phyloP scores from a whole-genome alignment of 1,140 invertebrate species.

The Drosophila mayri region DNA sequence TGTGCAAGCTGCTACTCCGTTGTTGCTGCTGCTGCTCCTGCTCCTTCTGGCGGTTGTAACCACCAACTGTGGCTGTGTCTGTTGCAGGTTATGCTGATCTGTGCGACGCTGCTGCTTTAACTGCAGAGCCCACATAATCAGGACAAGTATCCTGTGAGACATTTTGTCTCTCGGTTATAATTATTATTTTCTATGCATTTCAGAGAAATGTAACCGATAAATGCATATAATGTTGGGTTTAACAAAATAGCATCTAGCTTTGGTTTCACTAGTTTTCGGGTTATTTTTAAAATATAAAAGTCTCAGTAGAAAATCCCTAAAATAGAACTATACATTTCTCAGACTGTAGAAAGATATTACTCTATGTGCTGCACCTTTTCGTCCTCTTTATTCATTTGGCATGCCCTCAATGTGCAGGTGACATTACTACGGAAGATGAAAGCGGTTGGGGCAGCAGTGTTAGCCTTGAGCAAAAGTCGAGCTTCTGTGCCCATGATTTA shows the following conservation, averaged over 20 bases:
- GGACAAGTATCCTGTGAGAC: constrained; percentile 73
- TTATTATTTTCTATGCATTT: constrained; percentile 72
- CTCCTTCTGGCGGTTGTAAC: constrained; percentile 44
- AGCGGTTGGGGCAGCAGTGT: constrained; percentile 29
- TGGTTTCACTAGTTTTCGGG: not conserved
- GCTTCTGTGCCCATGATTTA: constrained; percentile 68
- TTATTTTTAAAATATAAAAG: not conserved
- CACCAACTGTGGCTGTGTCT: constrained; percentile 55
- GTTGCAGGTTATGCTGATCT: constrained; percentile 42
- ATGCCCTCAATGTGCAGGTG: constrained; percentile 65
- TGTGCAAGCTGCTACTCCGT: constrained; percentile 41
- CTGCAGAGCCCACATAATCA: constrained; percentile 69
- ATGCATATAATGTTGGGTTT: not conserved
- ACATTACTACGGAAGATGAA: constrained; percentile 50
- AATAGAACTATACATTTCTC: constrained; percentile 2
- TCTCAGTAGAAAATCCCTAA: too few relatives aligned
- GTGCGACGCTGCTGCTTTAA: constrained; percentile 29
- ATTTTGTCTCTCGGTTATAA: constrained; percentile 59
- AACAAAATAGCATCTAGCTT: not conserved
- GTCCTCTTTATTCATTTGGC: constrained; percentile 21
- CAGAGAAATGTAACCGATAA: constrained; percentile 22
- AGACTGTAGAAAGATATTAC: constrained; percentile 12
- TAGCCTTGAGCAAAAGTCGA: constrained; percentile 78
- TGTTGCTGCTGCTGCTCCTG: constrained; percentile 29
- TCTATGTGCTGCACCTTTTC: constrained; percentile 1